Base-by-base conservation (phyloP, 2,888 invertebrate genomes). In the Agriotes lineatus region DNA sequence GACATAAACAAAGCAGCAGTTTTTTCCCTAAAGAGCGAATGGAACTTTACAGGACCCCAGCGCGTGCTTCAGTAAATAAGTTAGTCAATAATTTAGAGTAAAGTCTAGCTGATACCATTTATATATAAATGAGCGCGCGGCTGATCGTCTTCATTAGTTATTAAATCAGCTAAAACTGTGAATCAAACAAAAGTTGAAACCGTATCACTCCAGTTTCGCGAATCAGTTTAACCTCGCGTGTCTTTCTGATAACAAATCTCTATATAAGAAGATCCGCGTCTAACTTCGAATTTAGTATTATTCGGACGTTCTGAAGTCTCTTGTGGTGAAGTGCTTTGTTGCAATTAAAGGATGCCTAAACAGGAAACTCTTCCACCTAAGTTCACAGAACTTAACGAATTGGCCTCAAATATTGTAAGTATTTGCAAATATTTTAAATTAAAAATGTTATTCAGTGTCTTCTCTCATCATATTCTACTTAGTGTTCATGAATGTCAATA, bases 301-400 rank as follows among this genome's bases (percentile, higher is more conserved):
- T 3, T 12, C 14, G 12, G 39, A 12, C 9, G 2, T 10, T 37
- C n/a, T 2, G 35, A 39, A 39, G 14, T 48, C 1, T 42, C 42
- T 42, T 42, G 42, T 42, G 42, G 6, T 48, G 20, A 22, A 48
- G 48, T 22, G 48, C 12, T 48, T 48, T 20, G n/a, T 18, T 16
- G n/a, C n/a, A 50, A 30, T 4, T 25, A 25, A 25, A 52, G 52
- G 33, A 56, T 56, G 56, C 20, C 35, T 6, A 39, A 56, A 22
- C 19, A 35, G 5, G 39, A 39, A 20, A 85, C 86, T 83, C 10
- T 72, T 67, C 67, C 59, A n/a, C 85, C 85, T 0, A 82, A 82
- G 70, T 87, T 86, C 76, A 82, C 84, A 1, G 85, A 87, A 66
- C 78, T 87, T 1, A 86, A 86, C 74, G 87, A 87, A 73, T 81